These are phyloP conservation scores for Neomonachus schauinslandi DNA, from an alignment of 2,113 vertebrate species.

Conservation along the genomic window DNA sequence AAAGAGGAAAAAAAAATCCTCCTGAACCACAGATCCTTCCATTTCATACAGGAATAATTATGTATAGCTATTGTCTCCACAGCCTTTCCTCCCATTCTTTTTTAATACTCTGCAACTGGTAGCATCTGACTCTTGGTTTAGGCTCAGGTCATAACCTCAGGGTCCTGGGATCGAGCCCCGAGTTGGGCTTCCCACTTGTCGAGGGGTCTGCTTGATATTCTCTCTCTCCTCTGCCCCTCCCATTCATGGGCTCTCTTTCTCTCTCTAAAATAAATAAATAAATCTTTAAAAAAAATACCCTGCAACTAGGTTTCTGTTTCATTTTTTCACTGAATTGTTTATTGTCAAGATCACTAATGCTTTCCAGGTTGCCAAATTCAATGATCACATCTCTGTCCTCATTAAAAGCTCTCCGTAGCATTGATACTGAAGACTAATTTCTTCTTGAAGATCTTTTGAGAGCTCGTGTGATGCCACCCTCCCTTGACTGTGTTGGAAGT, in stretches of 20 bases:
- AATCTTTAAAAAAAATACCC: background rate
- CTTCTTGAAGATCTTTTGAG: background rate
- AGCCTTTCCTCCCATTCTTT: background rate
- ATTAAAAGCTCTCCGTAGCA: no score
- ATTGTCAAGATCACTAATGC: background rate
- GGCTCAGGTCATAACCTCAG: background rate
- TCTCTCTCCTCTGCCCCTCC: background rate
- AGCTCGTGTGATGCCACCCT: background rate
- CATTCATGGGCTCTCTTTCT: background rate
- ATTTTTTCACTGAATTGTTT: background rate
- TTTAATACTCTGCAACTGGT: background rate
- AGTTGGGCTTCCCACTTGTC: background rate
- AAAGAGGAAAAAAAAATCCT: background rate
- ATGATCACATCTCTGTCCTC: background rate
- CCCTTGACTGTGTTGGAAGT: background rate
- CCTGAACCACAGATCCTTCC: background rate
- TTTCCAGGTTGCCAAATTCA: background rate
- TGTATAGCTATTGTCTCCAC: no score
- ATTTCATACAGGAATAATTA: background rate
- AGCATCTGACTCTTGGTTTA: background rate
- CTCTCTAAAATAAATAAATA: background rate
- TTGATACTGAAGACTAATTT: background rate
- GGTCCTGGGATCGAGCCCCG: background rate
- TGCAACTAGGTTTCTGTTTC: background rate
- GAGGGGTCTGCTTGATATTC: background rate